A percentile compares a stretch with the other conserved stretches of the same genome.
Conservation (phyloP, 2,888 invertebrate genomes). For the Melolontha melolontha region DNA sequence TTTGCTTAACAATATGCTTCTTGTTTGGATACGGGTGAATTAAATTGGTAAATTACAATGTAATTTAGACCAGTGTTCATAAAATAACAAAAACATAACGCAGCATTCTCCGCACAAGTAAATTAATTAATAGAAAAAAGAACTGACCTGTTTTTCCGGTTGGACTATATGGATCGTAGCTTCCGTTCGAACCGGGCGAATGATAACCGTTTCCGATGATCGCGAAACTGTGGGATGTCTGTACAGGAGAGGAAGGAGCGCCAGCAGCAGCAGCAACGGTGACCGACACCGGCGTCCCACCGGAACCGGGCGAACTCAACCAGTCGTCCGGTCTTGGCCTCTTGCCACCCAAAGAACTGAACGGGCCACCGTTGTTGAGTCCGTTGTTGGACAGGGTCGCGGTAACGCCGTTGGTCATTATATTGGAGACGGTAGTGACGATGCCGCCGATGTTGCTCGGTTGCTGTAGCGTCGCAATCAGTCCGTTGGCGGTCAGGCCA, state of each 20-base stretch:
- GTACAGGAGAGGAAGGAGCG: conserved; percentile 72
- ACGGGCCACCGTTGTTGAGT: conserved; percentile 47
- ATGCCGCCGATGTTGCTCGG: conserved; percentile 47
- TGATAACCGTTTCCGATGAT: conserved; percentile 82
- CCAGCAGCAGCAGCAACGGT: conserved; percentile 49
- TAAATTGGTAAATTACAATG: too few relatives aligned
- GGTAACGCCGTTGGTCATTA: conserved; percentile 56
- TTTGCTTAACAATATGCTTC: too few relatives aligned
- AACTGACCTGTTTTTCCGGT: conserved; percentile 89
- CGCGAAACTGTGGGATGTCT: conserved; percentile 68
- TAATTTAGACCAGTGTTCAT: too few relatives aligned
- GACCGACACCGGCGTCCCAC: conserved; percentile 67
- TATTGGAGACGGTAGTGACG: conserved; percentile 23
- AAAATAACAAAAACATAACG: too few relatives aligned
- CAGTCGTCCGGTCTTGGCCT: conserved; percentile 73
- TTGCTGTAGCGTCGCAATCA: conserved; percentile 55
- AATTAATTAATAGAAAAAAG: background rate
- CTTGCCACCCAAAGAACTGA: conserved; percentile 63
- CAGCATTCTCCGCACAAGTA: too few relatives aligned
- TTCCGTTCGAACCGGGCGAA: conserved; percentile 87
- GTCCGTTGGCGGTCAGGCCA: conserved; percentile 55
- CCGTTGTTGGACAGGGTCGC: conserved; percentile 50
- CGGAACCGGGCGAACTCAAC: conserved; percentile 74
- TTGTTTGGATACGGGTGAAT: too few relatives aligned
- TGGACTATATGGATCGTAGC: conserved; percentile 93